Conservation (phyloP, 2,113 vertebrate species). For the Dasypus novemcinctus region DNA sequence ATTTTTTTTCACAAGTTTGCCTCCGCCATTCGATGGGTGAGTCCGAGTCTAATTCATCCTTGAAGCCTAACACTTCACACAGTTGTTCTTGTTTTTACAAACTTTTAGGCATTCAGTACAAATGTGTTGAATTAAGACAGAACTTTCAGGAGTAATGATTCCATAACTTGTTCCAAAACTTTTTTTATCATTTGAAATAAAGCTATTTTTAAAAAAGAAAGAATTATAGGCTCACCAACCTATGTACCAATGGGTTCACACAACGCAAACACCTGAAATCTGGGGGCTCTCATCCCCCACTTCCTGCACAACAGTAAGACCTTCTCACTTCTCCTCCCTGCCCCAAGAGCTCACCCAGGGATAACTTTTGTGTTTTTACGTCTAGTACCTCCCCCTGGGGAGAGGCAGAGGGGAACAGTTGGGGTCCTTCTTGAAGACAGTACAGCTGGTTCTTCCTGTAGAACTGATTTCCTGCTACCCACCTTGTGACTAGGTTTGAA, state of each 20-base stretch:
- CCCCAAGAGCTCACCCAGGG: background rate
- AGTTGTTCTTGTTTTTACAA: background rate
- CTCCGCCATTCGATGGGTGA: background rate
- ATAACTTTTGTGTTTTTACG: background rate
- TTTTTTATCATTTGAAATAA: too few species aligned
- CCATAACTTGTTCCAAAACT: too few species aligned
- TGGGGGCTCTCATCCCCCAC: too few species aligned
- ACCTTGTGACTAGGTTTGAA: background rate
- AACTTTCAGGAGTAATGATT: too few species aligned
- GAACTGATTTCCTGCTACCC: background rate
- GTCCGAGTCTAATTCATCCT: background rate
- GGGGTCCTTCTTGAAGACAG: background rate
- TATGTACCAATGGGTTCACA: background rate
- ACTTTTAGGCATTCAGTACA: background rate
- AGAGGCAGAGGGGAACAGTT: background rate
- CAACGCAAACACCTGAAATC: background rate
- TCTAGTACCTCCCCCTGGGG: background rate
- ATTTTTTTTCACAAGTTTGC: background rate
- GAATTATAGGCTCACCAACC: background rate
- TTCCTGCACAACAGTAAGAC: background rate
- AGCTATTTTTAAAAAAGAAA: too few species aligned
- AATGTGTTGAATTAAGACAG: background rate
- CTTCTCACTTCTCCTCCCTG: background rate
- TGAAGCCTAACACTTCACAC: background rate
- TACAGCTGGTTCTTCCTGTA: background rate